Evolutionary conservation across 2,113 vertebrate genomes (phyloP), one percentile per base, ranked within the genome.

Genomic region (Pseudopipra pipra): DNA sequence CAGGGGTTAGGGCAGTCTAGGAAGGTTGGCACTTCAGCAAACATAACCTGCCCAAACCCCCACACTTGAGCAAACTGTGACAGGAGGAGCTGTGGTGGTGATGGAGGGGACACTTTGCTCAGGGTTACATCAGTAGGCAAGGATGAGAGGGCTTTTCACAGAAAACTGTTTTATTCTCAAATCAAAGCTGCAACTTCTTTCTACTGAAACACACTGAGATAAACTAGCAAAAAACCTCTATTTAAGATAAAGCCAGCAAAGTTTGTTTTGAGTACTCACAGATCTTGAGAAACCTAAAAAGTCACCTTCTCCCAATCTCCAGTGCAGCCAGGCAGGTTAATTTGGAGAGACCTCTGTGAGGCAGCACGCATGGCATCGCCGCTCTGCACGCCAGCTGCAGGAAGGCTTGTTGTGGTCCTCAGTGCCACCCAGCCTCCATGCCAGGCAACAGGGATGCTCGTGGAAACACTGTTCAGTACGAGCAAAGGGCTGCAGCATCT

Each of bases 291-390:
- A 86, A 90, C 54, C 82, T 86, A 46, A 81, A 77, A 41, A 67
- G 54, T 27, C 67, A 79, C 73, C 85, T 87, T 93, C 52, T 52
- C 10, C 30, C 67, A 35, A 0, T 33, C 46, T 46, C 7, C 27
- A 24, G 54, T 2, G 41, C 62, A 73, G 66, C 62, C 52, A 63
- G 15, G 30, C 0, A 0, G 75, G 89, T 70, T 15, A 24, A 71
- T 0, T 11, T 3, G 30, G 31, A 59, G 61, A 63, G 59, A 46
- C 2, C 52, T 35, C 49, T 72, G 77, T 4, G 8, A 67, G 44
- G 43, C 1, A 4, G 16, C 84, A 54, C 0, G 11, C 3, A 17
- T 0, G 1, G 52, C 39, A 14, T 44, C 1, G 23, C 52, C 0
- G 8, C 70, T 80, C 19, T 4, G 59, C 7, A 1, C 14, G 7